Conservation (phyloP, 1,140 invertebrate species). For the Helicorthomorpha holstii region DNA sequence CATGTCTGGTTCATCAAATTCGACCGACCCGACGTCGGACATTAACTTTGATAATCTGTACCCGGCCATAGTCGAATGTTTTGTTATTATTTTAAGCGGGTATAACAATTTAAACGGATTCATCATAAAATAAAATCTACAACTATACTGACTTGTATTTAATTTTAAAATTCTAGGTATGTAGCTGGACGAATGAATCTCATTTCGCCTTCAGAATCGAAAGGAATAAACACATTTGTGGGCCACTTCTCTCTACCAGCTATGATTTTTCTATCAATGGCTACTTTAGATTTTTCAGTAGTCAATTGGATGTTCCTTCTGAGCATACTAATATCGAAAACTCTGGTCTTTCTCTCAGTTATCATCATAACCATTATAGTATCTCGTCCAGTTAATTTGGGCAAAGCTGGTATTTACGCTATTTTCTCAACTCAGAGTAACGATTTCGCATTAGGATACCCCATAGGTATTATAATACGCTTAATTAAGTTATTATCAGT, state of each 20-base stretch:
- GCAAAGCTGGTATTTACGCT: slow-evolving; percentile 71
- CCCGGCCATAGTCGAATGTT: slow-evolving; percentile 76
- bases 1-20: neutral
- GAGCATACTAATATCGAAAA: slow-evolving; percentile 69
- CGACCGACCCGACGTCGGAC: neutral
- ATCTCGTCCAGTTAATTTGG: slow-evolving; percentile 57
- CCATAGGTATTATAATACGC: slow-evolving; percentile 63
- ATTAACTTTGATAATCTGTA: slow-evolving; percentile 53
- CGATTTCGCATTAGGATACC: slow-evolving; percentile 93
- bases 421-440: slow-evolving; percentile 95
- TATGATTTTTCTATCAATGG: slow-evolving; percentile 77
- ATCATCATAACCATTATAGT: slow-evolving; percentile 58
- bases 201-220: slow-evolving; percentile 67
- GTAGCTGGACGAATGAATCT: slow-evolving; percentile 67
- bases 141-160: slow-evolving; percentile 14
- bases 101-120: slow-evolving; percentile 28
- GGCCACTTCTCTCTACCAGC: slow-evolving; percentile 83
- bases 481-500: neutral
- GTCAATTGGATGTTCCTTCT: slow-evolving; percentile 80
- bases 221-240: slow-evolving; percentile 81
- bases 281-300: slow-evolving; percentile 56
- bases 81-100: slow-evolving; percentile 76
- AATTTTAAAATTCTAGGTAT: slow-evolving; percentile 41
- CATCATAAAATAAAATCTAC: slow-evolving; percentile 9
- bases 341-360: slow-evolving; percentile 66